Evolutionary conservation across 2,797 vertebrate genomes (phyloP), one percentile per base, ranked within the genome.

Genomic region (Urocyon cinereoargenteus): DNA sequence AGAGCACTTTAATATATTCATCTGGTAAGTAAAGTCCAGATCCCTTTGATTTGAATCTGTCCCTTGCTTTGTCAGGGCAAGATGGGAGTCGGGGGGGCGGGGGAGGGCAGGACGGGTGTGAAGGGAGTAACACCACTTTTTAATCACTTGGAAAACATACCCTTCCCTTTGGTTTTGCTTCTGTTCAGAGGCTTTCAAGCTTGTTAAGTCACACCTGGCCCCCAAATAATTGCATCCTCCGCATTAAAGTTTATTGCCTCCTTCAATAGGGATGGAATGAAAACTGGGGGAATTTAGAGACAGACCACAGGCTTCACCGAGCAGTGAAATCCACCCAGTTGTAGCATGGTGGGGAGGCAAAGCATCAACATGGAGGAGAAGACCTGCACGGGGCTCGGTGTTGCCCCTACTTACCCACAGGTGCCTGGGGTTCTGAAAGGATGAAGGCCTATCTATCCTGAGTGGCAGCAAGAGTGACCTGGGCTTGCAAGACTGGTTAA

Each of bases 181-280:
- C 97, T 90, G 77, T 93, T 78, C 72, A 85, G 78, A 88, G 57
- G 49, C 31, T 93, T 93, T 92, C 83, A 81, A 95, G 77, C 89
- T 91, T 83, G 79, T 97, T 97, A 90, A 97, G 64, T 93, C 84
- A 93, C 73, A 97, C 90, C 90, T 86, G 89, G 93, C 77, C 82
- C 94, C 85, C 96, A 90, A 95, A 94, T 97, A 96, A 97, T 96
- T 96, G 91, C 88, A 92, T 90, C 83, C 86, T 95, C 72, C 62
- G 55, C 73, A 70, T 92, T 88, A 96, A 96, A 93, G 89, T 97
- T 96, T 96, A 97, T 82, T 85, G 89, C 31, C 87, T 72, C 64
- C 90, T 96, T 96, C 79, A 94, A 57, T 16, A 92, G 59, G 86
- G 91, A 92, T 88, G 84, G 83, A 95, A 96, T 57, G 55, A 93